Evolutionary conservation across 2,888 invertebrate species (phyloP), one percentile per base, ranked within the genome.

Genomic region (Leistus spinibarbis): DNA sequence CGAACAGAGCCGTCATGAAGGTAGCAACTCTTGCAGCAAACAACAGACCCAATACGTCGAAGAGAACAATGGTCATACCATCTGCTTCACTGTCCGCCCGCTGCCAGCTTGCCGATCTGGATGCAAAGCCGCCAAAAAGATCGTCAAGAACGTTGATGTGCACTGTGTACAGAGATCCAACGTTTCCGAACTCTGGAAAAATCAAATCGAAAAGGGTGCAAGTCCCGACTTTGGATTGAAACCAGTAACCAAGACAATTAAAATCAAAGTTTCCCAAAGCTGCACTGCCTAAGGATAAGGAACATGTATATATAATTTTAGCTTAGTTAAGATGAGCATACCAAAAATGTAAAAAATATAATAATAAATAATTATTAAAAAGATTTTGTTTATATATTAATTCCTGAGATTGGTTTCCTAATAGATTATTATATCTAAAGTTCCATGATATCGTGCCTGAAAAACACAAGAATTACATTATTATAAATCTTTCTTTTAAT

Each of bases 61-160:
- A 79, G 85, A 83, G 65, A 78, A 86, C 77, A 85, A 86, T 62
- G 86, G 86, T 0, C 84, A 90, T 79, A 81, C 78, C 27, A 88
- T 90, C 76, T 93, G 92, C 84, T 91, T 93, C 83, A 88, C 90
- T 3, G 85, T 87, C 10, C 85, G 84, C 10, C 87, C 88, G 0
- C 78, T 91, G 24, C 87, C 89, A 0, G 82, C 86, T 1, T 93
- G 93, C 84, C 85, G 86, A 74, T 81, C 84, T 0, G 84, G 85
- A 10, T 90, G 90, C 84, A 83, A 82, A 53, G 82, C 86, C 3
- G 81, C 81, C 3, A 83, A 84, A 0, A 86, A 84, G 77, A 84
- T 86, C 76, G n/a, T n/a, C n/a, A n/a, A n/a, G n/a, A n/a, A n/a
- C n/a, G n/a, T n/a, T n/a, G n/a, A n/a, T n/a, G n/a, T n/a, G n/a